Conservation (phyloP, 2,797 vertebrate genomes). For the Ispidina lecontei region DNA sequence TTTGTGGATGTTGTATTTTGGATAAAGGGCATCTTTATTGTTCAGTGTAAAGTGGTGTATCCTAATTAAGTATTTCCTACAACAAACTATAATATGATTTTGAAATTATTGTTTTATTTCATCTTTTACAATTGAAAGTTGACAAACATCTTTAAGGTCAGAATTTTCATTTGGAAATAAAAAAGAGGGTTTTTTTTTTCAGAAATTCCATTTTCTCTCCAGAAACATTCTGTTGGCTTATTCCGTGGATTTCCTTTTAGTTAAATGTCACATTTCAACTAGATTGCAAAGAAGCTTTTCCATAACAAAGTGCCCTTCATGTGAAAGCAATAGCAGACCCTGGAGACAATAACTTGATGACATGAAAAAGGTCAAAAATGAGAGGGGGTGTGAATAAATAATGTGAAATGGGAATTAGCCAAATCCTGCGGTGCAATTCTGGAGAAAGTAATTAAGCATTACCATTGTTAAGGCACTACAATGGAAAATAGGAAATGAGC, state of each 20-base stretch:
- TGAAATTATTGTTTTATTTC: background rate
- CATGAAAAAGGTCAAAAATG: slow-evolving; percentile 41
- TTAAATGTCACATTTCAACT: slow-evolving; percentile 5
- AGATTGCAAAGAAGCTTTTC: background rate
- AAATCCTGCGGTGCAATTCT: background rate
- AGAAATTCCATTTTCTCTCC: background rate
- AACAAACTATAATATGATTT: background rate
- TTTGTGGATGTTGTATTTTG: background rate
- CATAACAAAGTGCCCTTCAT: background rate
- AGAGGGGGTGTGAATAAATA: background rate
- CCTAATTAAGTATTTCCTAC: background rate
- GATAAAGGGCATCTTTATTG: background rate
- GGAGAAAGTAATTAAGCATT: slow-evolving; percentile 19
- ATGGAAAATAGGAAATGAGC: slow-evolving; percentile 57
- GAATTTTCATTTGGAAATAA: background rate
- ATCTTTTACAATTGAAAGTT: background rate
- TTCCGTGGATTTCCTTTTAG: background rate
- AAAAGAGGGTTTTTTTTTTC: fast-evolving
- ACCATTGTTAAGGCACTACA: slow-evolving; percentile 59
- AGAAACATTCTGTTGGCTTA: background rate
- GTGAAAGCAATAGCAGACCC: background rate
- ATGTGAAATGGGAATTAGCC: background rate
- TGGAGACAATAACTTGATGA: background rate
- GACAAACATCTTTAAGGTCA: background rate
- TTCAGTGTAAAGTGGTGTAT: background rate